Evolutionary conservation across 2,113 vertebrate genomes (phyloP), one percentile per base, ranked within the genome.

Genomic region (Ammodytes dubius): DNA sequence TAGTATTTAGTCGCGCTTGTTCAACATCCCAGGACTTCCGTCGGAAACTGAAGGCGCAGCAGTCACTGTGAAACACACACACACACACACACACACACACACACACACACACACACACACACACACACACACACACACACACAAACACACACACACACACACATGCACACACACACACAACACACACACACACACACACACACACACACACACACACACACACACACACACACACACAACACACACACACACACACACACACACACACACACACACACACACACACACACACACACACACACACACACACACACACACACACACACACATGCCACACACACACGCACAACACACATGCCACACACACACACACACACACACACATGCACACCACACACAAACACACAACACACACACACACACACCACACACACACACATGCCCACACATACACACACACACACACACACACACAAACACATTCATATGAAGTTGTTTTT

Each of bases 301-400:
- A 35, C 45, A 47, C 12, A 47, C 60, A 64, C 60, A 45, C 54
- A 57, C 56, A n/a, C n/a, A n/a, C n/a, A n/a, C n/a, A n/a, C n/a
- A n/a, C n/a, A n/a, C n/a, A n/a, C n/a, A n/a, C n/a, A 7, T 57
- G 19, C 17, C 52, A 19, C n/a, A 4, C 52, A 9, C 8, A n/a
- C n/a, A n/a, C n/a, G n/a, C n/a, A n/a, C n/a, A n/a, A n/a, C n/a
- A n/a, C n/a, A n/a, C n/a, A n/a, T n/a, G n/a, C n/a, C n/a, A n/a
- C n/a, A n/a, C n/a, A n/a, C n/a, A n/a, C n/a, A n/a, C n/a, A 57
- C 3, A n/a, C 17, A 53, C 1, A n/a, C 5, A 53, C 9, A 2
- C 7, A 43, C 46, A 50, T 67, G 46, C n/a, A n/a, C n/a, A n/a
- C n/a, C 8, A 47, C 14, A 15, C 39, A 35, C 27, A 76, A 27